Conservation (phyloP, 2,888 invertebrate genomes). For the Exocentrus adspersus region DNA sequence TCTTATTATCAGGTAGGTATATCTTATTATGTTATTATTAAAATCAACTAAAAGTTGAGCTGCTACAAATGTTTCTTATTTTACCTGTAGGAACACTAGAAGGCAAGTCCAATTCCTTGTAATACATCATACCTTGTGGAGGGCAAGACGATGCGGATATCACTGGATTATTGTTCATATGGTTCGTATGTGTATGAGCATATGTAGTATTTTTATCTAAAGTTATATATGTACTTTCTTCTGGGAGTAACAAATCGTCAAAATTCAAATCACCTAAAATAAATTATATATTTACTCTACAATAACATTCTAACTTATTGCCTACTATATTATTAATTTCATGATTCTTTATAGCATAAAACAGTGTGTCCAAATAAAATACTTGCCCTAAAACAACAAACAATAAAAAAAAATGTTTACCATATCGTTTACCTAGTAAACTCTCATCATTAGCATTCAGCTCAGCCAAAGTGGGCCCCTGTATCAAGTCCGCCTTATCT, state of each 20-base stretch:
- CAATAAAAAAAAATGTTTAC: background rate
- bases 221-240: constrained; percentile 69
- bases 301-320: too few species aligned
- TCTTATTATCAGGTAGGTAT: too few species aligned
- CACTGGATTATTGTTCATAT: constrained; percentile 52
- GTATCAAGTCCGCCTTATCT: constrained; percentile 86
- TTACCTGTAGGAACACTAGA: constrained; percentile 66
- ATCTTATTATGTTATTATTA: too few species aligned
- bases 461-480: constrained; percentile 85
- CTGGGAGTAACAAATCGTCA: constrained; percentile 82
- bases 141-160: constrained; percentile 53
- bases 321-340: background rate
- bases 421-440: constrained; percentile 68
- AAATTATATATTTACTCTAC: too few species aligned
- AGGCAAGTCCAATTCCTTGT: constrained; percentile 56
- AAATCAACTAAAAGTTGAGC: too few species aligned
- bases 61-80: too few species aligned
- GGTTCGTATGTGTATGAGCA: constrained; percentile 49
- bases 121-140: constrained; percentile 52
- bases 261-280: constrained; percentile 86
- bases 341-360: background rate
- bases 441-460: constrained; percentile 87
- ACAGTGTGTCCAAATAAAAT: too few species aligned
- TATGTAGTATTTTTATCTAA: constrained; percentile 45
- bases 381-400: background rate